Evolutionary conservation across 2,888 invertebrate genomes (phyloP).

Genomic region (Sphinx pinastri): DNA sequence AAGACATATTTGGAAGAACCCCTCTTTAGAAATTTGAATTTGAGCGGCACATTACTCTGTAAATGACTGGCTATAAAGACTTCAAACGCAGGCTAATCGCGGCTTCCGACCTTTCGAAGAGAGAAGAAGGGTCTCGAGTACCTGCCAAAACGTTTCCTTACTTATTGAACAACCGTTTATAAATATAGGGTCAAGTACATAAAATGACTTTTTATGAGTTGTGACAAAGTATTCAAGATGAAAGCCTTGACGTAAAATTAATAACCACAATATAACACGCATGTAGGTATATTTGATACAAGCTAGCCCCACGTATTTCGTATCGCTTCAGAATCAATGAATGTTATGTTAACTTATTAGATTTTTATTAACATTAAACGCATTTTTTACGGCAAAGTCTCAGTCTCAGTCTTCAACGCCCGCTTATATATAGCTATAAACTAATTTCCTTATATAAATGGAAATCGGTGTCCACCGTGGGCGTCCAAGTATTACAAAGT

Average conservation of each 20-base stretch:
- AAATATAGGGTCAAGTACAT: slow-evolving; percentile 56
- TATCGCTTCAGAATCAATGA: too few species aligned
- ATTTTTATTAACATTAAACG: too few species aligned
- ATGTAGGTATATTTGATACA: too few species aligned
- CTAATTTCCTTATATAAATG: too few species aligned
- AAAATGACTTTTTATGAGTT: slow-evolving; percentile 40
- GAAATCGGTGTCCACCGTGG: too few species aligned
- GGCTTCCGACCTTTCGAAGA: slow-evolving; percentile 77
- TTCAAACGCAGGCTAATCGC: slow-evolving; percentile 81
- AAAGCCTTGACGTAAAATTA: background rate
- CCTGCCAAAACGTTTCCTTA: slow-evolving; percentile 67
- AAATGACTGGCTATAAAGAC: slow-evolving; percentile 80
- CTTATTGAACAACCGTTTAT: slow-evolving; percentile 63
- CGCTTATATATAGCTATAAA: too few species aligned
- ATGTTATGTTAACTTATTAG: too few species aligned
- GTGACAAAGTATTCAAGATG: slow-evolving; percentile 18
- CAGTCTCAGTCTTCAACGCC: too few species aligned
- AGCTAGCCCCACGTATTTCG: too few species aligned
- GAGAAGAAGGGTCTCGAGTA: slow-evolving; percentile 68
- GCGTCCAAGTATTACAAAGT: too few species aligned
- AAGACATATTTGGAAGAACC: slow-evolving; percentile 62
- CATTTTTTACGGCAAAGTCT: too few species aligned
- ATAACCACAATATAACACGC: too few species aligned
- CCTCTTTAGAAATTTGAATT: slow-evolving; percentile 77
- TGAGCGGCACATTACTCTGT: slow-evolving; percentile 74